These are phyloP conservation scores for Lasioglossum marginatum DNA, from an alignment of 2,888 invertebrate species.

Conservation along the genomic window DNA sequence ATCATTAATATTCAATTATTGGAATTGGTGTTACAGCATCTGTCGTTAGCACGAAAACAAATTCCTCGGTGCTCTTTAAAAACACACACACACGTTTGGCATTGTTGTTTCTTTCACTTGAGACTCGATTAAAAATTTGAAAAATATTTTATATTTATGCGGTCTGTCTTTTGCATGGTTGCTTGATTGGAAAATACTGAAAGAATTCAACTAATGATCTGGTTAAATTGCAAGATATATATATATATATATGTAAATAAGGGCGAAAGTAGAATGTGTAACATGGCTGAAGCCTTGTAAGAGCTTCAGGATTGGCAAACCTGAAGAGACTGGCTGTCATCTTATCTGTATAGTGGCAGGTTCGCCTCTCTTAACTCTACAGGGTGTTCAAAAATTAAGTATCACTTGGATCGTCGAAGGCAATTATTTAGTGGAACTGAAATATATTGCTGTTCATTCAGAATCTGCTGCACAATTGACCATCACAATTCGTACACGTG, in stretches of 20 bases:
- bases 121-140: neutral
- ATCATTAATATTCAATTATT: neutral
- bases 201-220: neutral
- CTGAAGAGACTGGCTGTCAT: neutral
- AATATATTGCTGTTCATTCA: too few relatives aligned
- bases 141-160: neutral
- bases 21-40: neutral
- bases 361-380: neutral
- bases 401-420: neutral
- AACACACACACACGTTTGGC: too few relatives aligned
- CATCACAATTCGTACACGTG: too few relatives aligned
- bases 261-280: neutral
- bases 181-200: neutral
- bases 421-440: too few relatives aligned
- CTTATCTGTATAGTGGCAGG: neutral
- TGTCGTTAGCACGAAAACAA: neutral
- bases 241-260: neutral
- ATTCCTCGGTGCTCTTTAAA: neutral
- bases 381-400: neutral
- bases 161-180: neutral
- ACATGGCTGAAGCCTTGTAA: neutral
- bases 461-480: too few relatives aligned
- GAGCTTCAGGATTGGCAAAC: neutral
- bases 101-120: neutral
- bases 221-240: neutral